Evolutionary conservation across 2,113 vertebrate genomes (phyloP).

Genomic region (Notarius lentiginosus): DNA sequence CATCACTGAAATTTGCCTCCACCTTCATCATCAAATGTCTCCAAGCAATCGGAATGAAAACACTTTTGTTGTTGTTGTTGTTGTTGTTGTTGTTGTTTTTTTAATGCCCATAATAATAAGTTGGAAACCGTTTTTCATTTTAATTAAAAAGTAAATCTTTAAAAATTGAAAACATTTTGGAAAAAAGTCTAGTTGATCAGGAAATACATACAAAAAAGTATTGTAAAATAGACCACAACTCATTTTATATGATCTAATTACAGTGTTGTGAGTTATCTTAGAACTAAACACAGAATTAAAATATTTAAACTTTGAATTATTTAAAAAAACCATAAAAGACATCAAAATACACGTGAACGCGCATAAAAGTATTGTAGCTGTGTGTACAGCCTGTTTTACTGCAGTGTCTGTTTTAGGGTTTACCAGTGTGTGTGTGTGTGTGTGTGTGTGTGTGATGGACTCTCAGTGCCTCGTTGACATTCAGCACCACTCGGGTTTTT

Average conservation of each 20-base stretch:
- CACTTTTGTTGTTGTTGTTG: background rate
- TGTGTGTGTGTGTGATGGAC: conserved; percentile 42
- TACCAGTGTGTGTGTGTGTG: conserved; percentile 54
- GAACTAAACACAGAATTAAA: background rate
- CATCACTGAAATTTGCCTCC: background rate
- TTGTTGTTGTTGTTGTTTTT: background rate
- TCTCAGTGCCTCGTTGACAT: conserved; percentile 49
- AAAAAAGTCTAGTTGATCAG: background rate
- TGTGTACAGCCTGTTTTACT: background rate
- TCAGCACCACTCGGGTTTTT: conserved; percentile 52
- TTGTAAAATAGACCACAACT: background rate
- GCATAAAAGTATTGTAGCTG: background rate
- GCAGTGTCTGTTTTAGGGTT: conserved; percentile 50
- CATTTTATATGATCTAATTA: background rate
- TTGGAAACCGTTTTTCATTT: background rate
- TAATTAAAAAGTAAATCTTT: background rate
- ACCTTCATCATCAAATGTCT: background rate
- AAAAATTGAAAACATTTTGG: too few relatives aligned
- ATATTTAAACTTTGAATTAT: background rate
- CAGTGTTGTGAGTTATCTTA: background rate
- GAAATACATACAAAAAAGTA: background rate
- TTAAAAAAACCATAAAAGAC: background rate
- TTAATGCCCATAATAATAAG: background rate
- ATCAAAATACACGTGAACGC: background rate
- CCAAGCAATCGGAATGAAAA: background rate